Evolutionary conservation across 2,888 invertebrate species (phyloP), one percentile per base, ranked within the genome.

Genomic region (Melangyna quadrimaculata): DNA sequence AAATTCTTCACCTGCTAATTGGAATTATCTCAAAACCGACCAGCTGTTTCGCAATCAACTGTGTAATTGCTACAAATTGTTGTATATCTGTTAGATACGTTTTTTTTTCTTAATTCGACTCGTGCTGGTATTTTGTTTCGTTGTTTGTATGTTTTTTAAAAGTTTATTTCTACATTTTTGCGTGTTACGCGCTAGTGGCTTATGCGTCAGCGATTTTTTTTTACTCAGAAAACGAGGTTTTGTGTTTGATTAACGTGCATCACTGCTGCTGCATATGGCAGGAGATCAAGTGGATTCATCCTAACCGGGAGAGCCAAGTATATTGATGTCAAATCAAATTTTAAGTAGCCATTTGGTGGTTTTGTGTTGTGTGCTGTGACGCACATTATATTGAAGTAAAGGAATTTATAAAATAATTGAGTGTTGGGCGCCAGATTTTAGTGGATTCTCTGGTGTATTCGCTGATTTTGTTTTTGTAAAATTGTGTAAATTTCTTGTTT

Each of bases 141-240:
- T 43, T 43, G 43, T 43, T 32, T 35, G 32, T 19, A 29, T 69
- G 27, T 37, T 48, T 67, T 55, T 65, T 65, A 14, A 32, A 4
- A 45, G 57, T 77, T 35, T 61, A 65, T 82, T 82, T 82, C 51
- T 77, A 82, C 71, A 74, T 79, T 80, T 79, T 84, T 79, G 80
- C 79, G 80, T 84, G 75, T 84, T 84, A 80, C 84, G 80, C 80
- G 84, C 84, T 79, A 80, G 75, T 84, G 84, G 74, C 83, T 83
- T 83, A 83, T 78, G 83, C 80, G 80, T 84, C 84, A 79, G 75
- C 72, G 67, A n/a, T n/a, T n/a, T 74, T 73, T 74, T 48, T 51
- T 24, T 48, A 67, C 53, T 82, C 78, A 72, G 61, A 55, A 67
- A 70, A 63, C 51, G 63, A 80, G 75, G 59, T 19, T 53, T 51